Base-by-base conservation (phyloP, 2,113 vertebrate species). In the Datnioides undecimradiatus region DNA sequence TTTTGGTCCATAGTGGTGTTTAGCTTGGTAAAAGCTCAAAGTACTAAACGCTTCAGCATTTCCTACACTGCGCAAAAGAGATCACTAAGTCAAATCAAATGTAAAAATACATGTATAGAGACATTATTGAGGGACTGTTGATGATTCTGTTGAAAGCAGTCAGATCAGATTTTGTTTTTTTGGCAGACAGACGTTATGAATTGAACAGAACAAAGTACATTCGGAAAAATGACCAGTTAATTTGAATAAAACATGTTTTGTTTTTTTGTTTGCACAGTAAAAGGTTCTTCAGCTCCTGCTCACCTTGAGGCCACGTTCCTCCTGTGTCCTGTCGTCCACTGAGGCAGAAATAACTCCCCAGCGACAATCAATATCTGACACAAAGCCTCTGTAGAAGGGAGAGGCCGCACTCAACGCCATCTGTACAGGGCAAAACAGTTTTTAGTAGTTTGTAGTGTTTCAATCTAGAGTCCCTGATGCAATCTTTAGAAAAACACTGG, bases 321-420 rank as follows among this genome's bases (percentile, higher is more conserved):
- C 98, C 63, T 92, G 93, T 0, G 98, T 99, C 63, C 98, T 87
- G 85, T 99, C 98, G 8, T 99, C 98, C 80, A 99, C 98, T 0
- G 98, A 99, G 8, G 98, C 97, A 33, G 98, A 99, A 88, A 99
- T 99, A 59, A 99, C 96, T 41, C 97, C 97, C 98, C 98, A 99
- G 82, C 98, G 98, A 88, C 98, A 99, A 90, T 99, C 98, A 6
- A 95, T 99, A 80, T 99, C 98, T 0, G 98, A 99, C 84, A 99
- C 95, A 0, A 95, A 97, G 82, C 98, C 98, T 94, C 98, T 95
- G 94, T 99, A 99, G 90, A 98, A 97, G 0, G 98, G 98, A 23
- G 98, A 96, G 0, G 98, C 97, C 21, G 98, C 98, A 55, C 98
- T 99, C 91, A 99, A 73, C 0, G 98, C 98, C 98, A 99, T 99